A percentile compares a stretch with the other conserved stretches of the same genome.
Conservation (phyloP, 2,113 vertebrate genomes). For the Bombycilla garrulus region DNA sequence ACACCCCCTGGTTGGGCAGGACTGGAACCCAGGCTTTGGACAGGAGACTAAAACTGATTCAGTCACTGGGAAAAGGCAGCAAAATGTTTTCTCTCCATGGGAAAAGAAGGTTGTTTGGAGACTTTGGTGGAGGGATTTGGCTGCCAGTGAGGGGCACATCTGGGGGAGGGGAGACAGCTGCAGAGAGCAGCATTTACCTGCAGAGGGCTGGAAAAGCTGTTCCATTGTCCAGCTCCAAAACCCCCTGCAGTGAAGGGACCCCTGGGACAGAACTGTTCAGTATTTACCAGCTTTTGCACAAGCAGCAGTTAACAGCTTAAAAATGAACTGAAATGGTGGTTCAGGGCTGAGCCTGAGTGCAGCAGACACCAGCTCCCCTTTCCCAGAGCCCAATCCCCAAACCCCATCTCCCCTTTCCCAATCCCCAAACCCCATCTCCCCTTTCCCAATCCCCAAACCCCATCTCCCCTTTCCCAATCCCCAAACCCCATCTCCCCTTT, state of each 20-base stretch:
- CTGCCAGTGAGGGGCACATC: neutral
- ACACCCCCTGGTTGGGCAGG: neutral
- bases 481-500: neutral
- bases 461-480: neutral
- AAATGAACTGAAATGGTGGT: neutral
- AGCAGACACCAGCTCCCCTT: accelerated
- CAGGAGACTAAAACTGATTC: neutral
- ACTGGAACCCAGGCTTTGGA: neutral
- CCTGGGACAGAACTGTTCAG: neutral
- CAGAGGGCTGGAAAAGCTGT: neutral
- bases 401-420: neutral
- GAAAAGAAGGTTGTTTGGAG: neutral
- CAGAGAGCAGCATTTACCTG: neutral
- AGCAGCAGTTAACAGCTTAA: neutral
- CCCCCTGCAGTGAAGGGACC: neutral
- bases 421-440: neutral
- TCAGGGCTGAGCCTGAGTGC: neutral
- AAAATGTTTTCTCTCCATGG: neutral
- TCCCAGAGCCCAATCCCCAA: neutral
- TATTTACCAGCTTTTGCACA: neutral
- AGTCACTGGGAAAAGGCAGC: neutral
- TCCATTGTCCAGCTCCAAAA: neutral
- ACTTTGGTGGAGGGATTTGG: neutral
- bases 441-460: neutral
- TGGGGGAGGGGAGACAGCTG: accelerated